Percentiles rank a stretch among this genome's conserved stretches.
Evolutionary conservation across 2,797 vertebrate species (phyloP).

Genomic region (Diceros bicornis): DNA sequence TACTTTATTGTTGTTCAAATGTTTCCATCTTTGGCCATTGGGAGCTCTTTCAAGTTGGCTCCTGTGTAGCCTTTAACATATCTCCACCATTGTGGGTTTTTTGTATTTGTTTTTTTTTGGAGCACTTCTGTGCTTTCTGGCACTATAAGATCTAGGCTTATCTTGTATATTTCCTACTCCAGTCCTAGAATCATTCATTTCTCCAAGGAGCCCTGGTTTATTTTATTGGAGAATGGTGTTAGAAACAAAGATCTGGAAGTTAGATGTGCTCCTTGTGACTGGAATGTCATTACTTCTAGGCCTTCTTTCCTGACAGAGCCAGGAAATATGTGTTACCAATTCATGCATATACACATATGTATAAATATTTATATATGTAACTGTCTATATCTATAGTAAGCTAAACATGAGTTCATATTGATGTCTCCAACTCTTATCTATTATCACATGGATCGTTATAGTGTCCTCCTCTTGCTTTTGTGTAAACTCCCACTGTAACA

Average conservation of each 20-base stretch:
- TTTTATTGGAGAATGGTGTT: background rate
- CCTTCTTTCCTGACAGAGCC: background rate
- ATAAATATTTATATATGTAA: background rate
- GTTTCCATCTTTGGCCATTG: background rate
- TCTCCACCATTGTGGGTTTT: background rate
- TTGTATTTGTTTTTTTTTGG: background rate
- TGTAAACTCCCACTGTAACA: background rate
- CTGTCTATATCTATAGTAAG: background rate
- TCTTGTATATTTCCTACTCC: background rate
- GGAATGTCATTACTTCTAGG: background rate
- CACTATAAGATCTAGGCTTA: background rate
- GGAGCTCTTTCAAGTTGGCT: background rate
- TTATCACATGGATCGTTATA: background rate
- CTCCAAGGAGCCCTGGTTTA: background rate
- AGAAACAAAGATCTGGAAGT: background rate
- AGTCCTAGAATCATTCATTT: background rate
- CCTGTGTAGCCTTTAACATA: background rate
- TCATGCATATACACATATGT: background rate
- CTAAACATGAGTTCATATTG: background rate
- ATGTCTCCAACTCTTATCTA: background rate
- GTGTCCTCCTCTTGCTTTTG: background rate
- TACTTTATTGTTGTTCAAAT: background rate
- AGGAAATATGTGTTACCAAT: background rate
- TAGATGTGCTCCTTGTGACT: background rate
- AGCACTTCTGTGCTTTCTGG: background rate